These are phyloP conservation scores for Chrysolina oricalcia DNA, from an alignment of 2,888 invertebrate genomes.

Conservation along the genomic window DNA sequence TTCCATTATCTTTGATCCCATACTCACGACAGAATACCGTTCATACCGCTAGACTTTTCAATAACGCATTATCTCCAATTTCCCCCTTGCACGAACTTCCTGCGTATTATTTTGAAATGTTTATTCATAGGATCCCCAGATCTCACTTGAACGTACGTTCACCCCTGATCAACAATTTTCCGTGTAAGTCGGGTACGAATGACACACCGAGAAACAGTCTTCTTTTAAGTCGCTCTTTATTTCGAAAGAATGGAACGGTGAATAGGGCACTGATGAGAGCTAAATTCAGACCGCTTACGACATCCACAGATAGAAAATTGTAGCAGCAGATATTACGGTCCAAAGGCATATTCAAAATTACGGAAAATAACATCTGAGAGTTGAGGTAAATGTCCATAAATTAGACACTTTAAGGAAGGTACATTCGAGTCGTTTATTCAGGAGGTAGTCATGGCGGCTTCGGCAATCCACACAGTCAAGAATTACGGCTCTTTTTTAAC, in stretches of 20 bases:
- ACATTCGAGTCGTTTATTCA: too few relatives aligned
- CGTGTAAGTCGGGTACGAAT: background rate
- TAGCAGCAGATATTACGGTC: too few relatives aligned
- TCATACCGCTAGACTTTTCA: background rate
- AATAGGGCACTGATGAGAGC: background rate
- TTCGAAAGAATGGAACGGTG: background rate
- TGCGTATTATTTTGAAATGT: constrained; percentile 1
- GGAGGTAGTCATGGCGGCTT: too few relatives aligned
- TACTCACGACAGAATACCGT: background rate
- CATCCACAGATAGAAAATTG: too few relatives aligned
- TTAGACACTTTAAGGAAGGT: too few relatives aligned
- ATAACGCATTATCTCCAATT: constrained; percentile 20
- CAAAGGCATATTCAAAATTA: too few relatives aligned
- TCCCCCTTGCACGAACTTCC: constrained; percentile 8
- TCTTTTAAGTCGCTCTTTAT: background rate
- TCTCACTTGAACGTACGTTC: constrained; percentile 7
- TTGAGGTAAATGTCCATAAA: too few relatives aligned
- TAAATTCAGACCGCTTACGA: too few relatives aligned
- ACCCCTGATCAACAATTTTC: background rate
- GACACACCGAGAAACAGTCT: background rate
- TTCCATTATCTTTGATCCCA: background rate
- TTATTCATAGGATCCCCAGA: constrained; percentile 13
- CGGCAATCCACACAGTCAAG: too few relatives aligned
- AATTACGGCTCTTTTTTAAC: too few relatives aligned
- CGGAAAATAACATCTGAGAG: too few relatives aligned